Evolutionary conservation across 2,113 vertebrate species (phyloP), one percentile per base, ranked within the genome.

Genomic region (Lepidothrix coronata): DNA sequence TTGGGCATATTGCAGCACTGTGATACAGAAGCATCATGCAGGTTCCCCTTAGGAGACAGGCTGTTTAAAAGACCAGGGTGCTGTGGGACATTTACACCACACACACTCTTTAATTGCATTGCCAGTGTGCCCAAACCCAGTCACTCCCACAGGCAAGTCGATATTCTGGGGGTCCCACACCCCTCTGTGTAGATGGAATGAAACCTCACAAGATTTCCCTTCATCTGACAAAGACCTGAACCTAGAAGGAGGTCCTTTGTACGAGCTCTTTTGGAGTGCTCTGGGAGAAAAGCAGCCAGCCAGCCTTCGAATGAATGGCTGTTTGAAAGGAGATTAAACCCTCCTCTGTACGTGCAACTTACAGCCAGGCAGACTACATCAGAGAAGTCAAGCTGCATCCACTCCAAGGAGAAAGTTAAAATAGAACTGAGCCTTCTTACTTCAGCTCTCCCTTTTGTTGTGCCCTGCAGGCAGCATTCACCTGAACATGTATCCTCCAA

Each of bases 371-470:
- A 80, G 78, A 59, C 59, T 68, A 43, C 51, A 65, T 39, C 55
- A 65, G 85, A 84, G 72, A 58, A 89, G 43, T 79, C 46, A 49
- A 57, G 44, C 51, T 93, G 68, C 72, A 72, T 57, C 57, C 31
- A 39, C 62, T 91, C 74, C 65, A 67, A 95, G 78, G 67, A 85
- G 68, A 93, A 88, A 81, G 83, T 55, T 90, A 90, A 96, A 94
- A 86, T 57, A 92, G 82, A 93, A 93, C 85, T 66, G 41, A 78
- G n/a, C 46, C 71, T 58, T 89, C 82, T 86, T 86, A 44, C 63
- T 94, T 71, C 85, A 70, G 61, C 66, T 93, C 79, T 85, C 37
- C 55, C 39, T 85, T 88, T 91, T 80, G 85, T 80, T 88, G 63
- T 92, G 88, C 85, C 85, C 76, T 55, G 68, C 71, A 94, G 94